Base-by-base conservation (phyloP, 2,888 invertebrate species). In the Yponomeuta malinellus region DNA sequence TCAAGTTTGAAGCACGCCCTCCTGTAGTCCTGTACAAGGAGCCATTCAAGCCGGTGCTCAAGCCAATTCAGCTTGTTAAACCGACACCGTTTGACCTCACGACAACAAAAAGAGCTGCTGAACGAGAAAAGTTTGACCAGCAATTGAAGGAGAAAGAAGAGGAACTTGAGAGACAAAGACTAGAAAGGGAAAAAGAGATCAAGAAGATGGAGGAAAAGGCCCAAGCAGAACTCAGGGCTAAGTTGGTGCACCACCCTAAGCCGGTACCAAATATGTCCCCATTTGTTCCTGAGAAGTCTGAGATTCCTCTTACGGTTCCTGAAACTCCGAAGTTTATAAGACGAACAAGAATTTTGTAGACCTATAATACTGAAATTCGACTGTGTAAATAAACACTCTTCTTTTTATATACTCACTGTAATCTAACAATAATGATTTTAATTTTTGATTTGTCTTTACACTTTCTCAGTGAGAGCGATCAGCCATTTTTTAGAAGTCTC, bases 31-130 rank as follows among this genome's bases (percentile, higher is more conserved):
- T 95, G 0, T 88, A 93, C 69, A 94, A 93, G 76, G 92, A 94
- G 76, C 95, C 95, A 0, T 96, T 95, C 78, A 91, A 94, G 71
- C 95, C 95, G 4, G 86, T 93, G 43, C 90, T 92, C 71, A 83
- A 88, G 29, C 83, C 87, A 31, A 83, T 86, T 52, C 90, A 93
- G 2, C 73, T 91, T 8, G 76, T 88, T 0, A 92, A 90, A 78
- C 78, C 88, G 9, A 83, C 83, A 12, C 94, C 94, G 52, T 94
- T 96, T 83, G 84, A 90, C 5, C 82, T 96, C n/a, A 93, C 93
- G 70, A 95, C 95, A 1, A 94, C 95, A 72, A 92, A 92, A 73
- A 84, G 96, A 71, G 94, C 94, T 0, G 90, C 86, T 12, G 94
- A 95, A 72, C 85, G 96, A 52, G 93, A 93, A 68, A 91, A 88